Evolutionary conservation across 2,797 vertebrate species (phyloP).

Genomic region (Myiothlypis coronata): DNA sequence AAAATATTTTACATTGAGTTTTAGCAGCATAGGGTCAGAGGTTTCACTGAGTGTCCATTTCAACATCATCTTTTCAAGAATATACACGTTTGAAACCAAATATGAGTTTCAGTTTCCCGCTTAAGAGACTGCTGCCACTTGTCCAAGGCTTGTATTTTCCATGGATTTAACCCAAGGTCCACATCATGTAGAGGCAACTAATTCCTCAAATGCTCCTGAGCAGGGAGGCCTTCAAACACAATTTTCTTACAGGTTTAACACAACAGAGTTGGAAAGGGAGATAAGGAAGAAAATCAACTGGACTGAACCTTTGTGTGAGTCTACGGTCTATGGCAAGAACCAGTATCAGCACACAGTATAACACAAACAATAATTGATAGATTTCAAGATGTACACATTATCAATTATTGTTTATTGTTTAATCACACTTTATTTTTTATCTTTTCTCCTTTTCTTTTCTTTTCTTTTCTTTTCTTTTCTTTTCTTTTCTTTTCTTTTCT

Average conservation of each 20-base stretch:
- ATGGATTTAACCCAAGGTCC: background rate
- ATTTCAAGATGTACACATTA: background rate
- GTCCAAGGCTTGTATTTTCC: background rate
- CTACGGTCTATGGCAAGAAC: background rate
- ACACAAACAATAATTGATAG: background rate
- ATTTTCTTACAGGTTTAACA: background rate
- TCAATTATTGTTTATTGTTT: background rate
- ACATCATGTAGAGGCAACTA: background rate
- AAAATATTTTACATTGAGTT: background rate
- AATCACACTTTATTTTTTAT: background rate
- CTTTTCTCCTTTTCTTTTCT: too few relatives aligned
- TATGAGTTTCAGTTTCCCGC: background rate
- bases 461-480: background rate
- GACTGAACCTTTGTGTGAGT: background rate
- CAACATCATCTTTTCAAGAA: background rate
- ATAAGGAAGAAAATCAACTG: background rate
- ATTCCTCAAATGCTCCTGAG: background rate
- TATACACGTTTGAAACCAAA: background rate
- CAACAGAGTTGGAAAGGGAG: background rate
- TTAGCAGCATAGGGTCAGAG: background rate
- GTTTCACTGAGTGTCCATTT: background rate
- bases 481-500: too few relatives aligned
- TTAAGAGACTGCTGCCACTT: background rate
- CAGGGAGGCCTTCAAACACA: background rate
- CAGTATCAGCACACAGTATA: background rate